A percentile compares a stretch with the other conserved stretches of the same genome.
phyloP scores from a whole-genome alignment of 2,888 invertebrate genomes.

The Drosophila gaucha region DNA sequence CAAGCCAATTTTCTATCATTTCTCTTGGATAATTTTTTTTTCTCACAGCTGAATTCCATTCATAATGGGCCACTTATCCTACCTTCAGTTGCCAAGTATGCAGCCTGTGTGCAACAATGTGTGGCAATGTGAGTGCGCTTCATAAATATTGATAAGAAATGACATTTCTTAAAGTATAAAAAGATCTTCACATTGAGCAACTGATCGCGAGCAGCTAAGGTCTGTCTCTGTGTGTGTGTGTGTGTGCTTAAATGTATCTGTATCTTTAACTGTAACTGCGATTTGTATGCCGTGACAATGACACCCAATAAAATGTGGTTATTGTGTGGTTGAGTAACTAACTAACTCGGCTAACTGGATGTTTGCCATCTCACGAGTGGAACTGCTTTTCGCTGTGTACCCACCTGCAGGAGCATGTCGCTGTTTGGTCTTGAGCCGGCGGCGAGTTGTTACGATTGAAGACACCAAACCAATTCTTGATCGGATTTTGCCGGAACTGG shows the following conservation, averaged over 20 bases:
- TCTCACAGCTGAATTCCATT: not conserved
- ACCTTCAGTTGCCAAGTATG: not conserved
- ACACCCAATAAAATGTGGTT: constrained; percentile 40
- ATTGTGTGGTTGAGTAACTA: constrained; percentile 20
- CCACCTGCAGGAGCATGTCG: constrained; percentile 82
- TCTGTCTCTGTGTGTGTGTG: too few species aligned
- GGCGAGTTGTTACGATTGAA: constrained; percentile 87
- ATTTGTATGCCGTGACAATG: constrained; percentile 71
- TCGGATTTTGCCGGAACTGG: constrained; percentile 76
- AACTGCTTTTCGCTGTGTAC: constrained; percentile 54
- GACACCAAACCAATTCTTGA: constrained; percentile 87
- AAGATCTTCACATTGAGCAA: constrained; percentile 13
- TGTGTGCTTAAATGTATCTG: constrained; percentile 16
- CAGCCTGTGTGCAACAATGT: constrained; percentile 14
- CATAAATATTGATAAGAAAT: constrained; percentile 17
- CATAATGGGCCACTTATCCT: constrained; percentile 6
- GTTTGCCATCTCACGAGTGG: constrained; percentile 63
- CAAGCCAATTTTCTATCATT: not conserved
- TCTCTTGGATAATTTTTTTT: too few species aligned
- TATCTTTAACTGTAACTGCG: constrained; percentile 62
- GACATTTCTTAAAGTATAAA: constrained; percentile 9
- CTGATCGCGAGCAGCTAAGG: constrained; percentile 27
- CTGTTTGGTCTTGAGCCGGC: constrained; percentile 85
- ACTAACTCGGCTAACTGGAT: constrained; percentile 66
- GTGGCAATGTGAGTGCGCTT: not conserved